Percentiles rank a stretch among this genome's conserved stretches.
Conservation (phyloP, 2,113 vertebrate species). For the Equus przewalskii region DNA sequence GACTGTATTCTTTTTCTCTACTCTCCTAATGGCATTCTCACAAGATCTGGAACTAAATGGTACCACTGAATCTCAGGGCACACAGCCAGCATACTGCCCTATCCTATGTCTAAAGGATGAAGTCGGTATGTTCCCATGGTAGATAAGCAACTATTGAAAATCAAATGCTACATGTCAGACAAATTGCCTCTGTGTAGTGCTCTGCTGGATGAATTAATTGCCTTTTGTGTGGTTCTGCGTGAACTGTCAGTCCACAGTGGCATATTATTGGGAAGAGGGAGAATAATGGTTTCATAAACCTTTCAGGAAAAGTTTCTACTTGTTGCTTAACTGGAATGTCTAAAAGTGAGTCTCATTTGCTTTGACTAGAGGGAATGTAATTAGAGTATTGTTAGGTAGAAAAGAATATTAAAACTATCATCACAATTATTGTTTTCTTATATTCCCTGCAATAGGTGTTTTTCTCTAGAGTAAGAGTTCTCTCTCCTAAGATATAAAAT, state of each 20-base stretch:
- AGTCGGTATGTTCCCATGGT: slow-evolving; percentile 22
- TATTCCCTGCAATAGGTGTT: background rate
- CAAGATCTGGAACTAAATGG: background rate
- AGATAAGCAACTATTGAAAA: slow-evolving; percentile 71
- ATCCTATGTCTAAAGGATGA: slow-evolving; percentile 21
- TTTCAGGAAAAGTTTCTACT: slow-evolving; percentile 56
- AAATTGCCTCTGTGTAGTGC: slow-evolving; percentile 48
- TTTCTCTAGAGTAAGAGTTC: background rate
- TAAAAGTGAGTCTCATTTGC: background rate
- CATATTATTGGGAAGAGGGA: slow-evolving; percentile 54
- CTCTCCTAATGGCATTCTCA: background rate
- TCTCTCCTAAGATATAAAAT: background rate
- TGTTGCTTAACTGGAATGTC: background rate
- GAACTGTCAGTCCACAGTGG: slow-evolving; percentile 57
- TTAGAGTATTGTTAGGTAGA: background rate
- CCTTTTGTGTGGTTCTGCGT: slow-evolving; percentile 51
- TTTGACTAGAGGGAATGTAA: background rate
- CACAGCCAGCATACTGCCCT: background rate
- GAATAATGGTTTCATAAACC: slow-evolving; percentile 68
- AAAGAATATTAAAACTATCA: background rate
- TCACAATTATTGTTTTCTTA: background rate
- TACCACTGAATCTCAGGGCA: background rate
- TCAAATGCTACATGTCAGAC: slow-evolving; percentile 64
- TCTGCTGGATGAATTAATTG: slow-evolving; percentile 69
- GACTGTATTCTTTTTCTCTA: background rate